These are phyloP conservation scores for Cliona cf. orientalis DNA, from an alignment of 37 sponge, comb jelly and placozoan genomes.

Conservation along the genomic window DNA sequence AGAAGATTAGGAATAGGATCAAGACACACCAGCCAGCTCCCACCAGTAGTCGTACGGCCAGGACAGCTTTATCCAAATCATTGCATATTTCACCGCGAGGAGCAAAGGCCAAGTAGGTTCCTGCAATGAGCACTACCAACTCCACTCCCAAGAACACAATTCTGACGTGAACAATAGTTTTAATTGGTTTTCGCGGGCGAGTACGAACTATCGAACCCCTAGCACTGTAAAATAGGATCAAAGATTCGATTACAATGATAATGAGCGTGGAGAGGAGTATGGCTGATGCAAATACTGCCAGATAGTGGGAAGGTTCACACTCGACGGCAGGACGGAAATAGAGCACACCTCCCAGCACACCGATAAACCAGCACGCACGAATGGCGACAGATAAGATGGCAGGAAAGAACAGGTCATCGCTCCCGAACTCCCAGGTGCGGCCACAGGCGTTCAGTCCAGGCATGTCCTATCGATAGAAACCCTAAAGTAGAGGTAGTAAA, in stretches of 20 bases:
- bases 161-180: conserved; percentile 62
- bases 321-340: conserved; percentile 37
- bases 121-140: conserved; percentile 43
- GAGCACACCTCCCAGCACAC: conserved; percentile 32
- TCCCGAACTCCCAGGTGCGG: conserved; percentile 80
- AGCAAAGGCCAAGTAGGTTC: conserved; percentile 56
- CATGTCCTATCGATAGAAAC: too few species aligned
- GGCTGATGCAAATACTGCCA: conserved; percentile 34
- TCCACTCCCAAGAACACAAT: conserved; percentile 47
- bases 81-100: conserved; percentile 44
- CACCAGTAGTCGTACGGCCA: conserved; percentile 31
- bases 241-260: conserved; percentile 26
- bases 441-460: conserved; percentile 75
- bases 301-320: conserved; percentile 40
- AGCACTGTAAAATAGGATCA: conserved; percentile 58
- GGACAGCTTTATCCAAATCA: conserved; percentile 20
- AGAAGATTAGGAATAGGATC: conserved; percentile 31
- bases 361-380: conserved; percentile 38
- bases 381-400: conserved; percentile 19
- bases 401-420: conserved; percentile 84
- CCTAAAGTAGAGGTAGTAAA: too few species aligned
- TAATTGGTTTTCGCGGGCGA: conserved; percentile 47
- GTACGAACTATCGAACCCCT: conserved; percentile 66
- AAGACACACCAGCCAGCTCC: conserved; percentile 53
- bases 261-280: conserved; percentile 34